Evolutionary conservation across 2,888 invertebrate species (phyloP), one percentile per base, ranked within the genome.

Genomic region (Hyalella azteca): DNA sequence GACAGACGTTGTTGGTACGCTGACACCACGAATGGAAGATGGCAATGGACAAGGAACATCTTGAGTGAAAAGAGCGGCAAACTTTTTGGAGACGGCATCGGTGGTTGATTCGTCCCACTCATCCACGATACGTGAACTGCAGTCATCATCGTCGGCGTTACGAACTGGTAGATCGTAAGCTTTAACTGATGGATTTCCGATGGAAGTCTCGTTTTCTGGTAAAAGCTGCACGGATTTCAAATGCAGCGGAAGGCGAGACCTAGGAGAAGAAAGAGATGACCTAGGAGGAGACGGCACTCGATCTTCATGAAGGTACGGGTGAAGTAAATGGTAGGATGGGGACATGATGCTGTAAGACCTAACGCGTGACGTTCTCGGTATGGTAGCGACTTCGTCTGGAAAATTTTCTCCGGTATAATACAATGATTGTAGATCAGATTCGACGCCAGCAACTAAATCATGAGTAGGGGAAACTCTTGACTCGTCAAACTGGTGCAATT

Each of bases 1-100:
- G 7, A 26, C 19, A 26, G 75, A 75, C 19, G 45, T 39, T 26
- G 22, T 45, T 26, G 75, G 45, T 15, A 29, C 3, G 9, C 22
- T 75, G 41, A 22, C 45, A 13, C 39, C 32, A 29, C 19, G 22
- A n/a, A 39, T 11, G 66, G 66, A 66, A 45, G 45, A 45, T 66
- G 66, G 36, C 32, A 29, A n/a, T 0, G 45, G 75, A 29, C 75
- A 45, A 5, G 75, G 75, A 41, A 75, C 26, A 41, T 75, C 75
- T 75, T 75, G 75, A n/a, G 75, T 75, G 40, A 75, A 75, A 41
- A 75, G 75, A 3, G 75, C 75, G 9, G 75, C 75, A 75, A 75
- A 75, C 22, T 75, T 75, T 75, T 75, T 9, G 45, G 75, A 75
- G n/a, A 75, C 75, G 22, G 45, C 75, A 19, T 75, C 75, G 7